Conservation (phyloP, 1,140 invertebrate genomes). For the Drosophila littoralis region DNA sequence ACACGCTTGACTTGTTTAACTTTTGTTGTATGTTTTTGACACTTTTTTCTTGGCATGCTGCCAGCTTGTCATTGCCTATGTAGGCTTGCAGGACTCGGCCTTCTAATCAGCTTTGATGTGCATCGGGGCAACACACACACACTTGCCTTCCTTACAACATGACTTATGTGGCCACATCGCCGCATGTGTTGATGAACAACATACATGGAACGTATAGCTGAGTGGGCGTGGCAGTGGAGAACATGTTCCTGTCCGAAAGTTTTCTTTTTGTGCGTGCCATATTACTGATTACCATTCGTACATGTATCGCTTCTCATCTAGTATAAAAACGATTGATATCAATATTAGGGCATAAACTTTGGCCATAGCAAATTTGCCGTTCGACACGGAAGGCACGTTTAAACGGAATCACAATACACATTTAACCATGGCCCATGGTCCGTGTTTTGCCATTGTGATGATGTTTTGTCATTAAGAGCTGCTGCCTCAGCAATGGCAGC, state of each 20-base stretch:
- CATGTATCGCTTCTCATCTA: constrained; percentile 40
- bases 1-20: constrained; percentile 79
- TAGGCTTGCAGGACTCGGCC: constrained; percentile 30
- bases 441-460: constrained; percentile 39
- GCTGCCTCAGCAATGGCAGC: constrained; percentile 26
- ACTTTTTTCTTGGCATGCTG: constrained; percentile 54
- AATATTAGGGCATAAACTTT: constrained; percentile 64
- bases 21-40: constrained; percentile 68
- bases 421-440: constrained; percentile 1
- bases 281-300: constrained; percentile 59
- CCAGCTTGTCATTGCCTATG: constrained; percentile 33
- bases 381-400: constrained; percentile 17
- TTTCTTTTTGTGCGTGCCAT: constrained; percentile 59
- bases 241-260: constrained; percentile 46
- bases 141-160: background rate
- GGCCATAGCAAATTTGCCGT: constrained; percentile 41
- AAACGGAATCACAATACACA: constrained; percentile 16
- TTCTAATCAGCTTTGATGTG: constrained; percentile 79
- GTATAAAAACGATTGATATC: constrained; percentile 79
- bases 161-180: constrained; percentile 33
- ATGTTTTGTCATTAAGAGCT: constrained; percentile 67
- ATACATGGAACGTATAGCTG: constrained; percentile 1
- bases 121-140: constrained; percentile 27
- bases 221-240: background rate
- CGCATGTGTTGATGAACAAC: constrained; percentile 58